Evolutionary conservation across 37 sponge, comb jelly and placozoan species (phyloP), one percentile per base, ranked within the genome.

Genomic region (Beroe ovata): DNA sequence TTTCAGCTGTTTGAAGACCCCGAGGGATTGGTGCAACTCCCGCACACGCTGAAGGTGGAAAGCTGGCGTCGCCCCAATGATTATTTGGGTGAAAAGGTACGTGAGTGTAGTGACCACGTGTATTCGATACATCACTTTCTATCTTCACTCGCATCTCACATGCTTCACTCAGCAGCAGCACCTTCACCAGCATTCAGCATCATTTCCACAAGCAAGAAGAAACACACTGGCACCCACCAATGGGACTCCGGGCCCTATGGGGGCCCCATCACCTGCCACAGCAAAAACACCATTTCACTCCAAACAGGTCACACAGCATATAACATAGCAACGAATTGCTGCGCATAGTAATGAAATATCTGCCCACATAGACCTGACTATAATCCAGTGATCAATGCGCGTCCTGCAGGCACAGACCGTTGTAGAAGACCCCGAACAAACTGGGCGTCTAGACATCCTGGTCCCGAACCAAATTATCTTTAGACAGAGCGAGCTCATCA

Each of bases 1-100:
- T 77, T 77, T 42, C 84, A 77, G 84, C 54, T 77, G 84, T 77
- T 77, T 42, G 84, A 77, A 40, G 84, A 77, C 54, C 84, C 84
- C 1, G 84, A 77, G 22, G 84, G 84, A n/a, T 41, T 77, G 54
- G 54, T 77, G 4, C 41, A 36, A 37, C 42, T 77, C 8, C 84
- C 84, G 23, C 25, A 30, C 23, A 77, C 36, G 1, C 47, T 77
- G 47, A 77, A 77, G 41, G 84, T 77, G 22, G 84, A 77, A n/a
- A 42, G 54, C 1, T 77, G 84, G 84, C 26, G 84, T 19, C 84
- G 84, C 4, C 84, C 84, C 16, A 35, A 35, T 2, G 84, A 77
- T 20, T 77, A 77, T 25, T 19, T 77, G 3, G 84, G 84, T 28
- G 84, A 77, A 6, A 77, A 77, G 84, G 84, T 77, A 62, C n/a